Evolutionary conservation across 2,113 vertebrate species (phyloP).

Genomic region (Gymnogyps californianus): DNA sequence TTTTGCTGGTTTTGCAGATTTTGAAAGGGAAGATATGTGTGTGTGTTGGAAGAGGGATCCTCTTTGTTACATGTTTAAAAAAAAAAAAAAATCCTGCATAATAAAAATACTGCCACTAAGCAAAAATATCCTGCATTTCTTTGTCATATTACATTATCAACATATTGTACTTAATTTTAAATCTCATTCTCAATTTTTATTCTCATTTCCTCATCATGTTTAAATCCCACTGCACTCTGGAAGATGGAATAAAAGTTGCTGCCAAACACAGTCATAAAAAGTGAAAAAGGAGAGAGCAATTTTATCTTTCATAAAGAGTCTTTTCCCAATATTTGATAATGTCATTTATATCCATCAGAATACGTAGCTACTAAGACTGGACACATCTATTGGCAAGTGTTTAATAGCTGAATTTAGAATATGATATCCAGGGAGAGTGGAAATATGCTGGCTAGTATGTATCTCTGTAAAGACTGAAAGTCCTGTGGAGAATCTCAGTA

Average conservation of each 20-base stretch:
- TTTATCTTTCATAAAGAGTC: neutral
- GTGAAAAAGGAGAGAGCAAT: neutral
- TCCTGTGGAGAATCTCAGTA: conserved; percentile 15
- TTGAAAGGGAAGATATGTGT: neutral
- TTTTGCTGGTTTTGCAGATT: neutral
- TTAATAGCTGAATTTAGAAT: neutral
- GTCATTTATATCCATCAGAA: neutral
- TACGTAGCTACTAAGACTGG: neutral
- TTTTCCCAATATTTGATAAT: neutral
- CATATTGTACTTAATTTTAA: neutral
- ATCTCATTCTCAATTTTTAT: neutral
- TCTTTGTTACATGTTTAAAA: neutral
- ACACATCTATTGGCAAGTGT: neutral
- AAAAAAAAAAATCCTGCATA: neutral
- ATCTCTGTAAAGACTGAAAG: conserved; percentile 16
- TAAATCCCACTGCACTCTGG: neutral
- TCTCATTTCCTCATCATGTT: neutral
- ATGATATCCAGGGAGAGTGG: neutral
- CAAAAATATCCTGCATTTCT: neutral
- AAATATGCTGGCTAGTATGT: neutral
- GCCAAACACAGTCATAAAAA: neutral
- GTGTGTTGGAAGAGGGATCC: neutral
- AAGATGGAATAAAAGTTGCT: neutral
- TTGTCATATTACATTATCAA: neutral
- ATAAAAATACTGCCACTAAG: neutral